Base-by-base conservation (phyloP, 2,888 invertebrate genomes). In the Sarcophaga rosellei region DNA sequence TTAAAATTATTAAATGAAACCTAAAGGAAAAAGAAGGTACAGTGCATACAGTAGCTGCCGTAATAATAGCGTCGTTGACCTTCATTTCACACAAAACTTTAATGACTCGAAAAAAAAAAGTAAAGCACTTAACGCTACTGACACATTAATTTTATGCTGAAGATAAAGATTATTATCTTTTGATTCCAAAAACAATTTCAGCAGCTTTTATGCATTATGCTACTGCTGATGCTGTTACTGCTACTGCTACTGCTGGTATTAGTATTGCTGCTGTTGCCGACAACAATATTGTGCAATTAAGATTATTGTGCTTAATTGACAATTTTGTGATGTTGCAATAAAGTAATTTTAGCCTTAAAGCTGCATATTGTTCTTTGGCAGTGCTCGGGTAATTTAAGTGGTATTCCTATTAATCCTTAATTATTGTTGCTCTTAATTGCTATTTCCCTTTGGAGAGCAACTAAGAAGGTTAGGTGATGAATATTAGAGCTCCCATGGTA, bases 71-170 rank as follows among this genome's bases (percentile, higher is more conserved):
- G 25, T 5, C 4, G 25, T 5, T 68, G 66, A 57, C 84, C 84
- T 84, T 84, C 66, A 73, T 62, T 80, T 66, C 57, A 17, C 17
- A 17, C 53, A 17, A 12, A 17, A 53, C 6, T 61, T 65, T 21
- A 15, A 2, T 0, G 8, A 20, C 1, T 0, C 1, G 10, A 25
- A 11, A 15, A 62, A 0, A 11, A 35, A 35, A 23, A 53, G 45
- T 21, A 25, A 47, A 70, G 57, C 63, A 61, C 74, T 70, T 78
- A 21, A 21, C 78, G 25, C 85, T 70, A 53, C 77, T 77, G 77
- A 61, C 69, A 59, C 35, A 72, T 44, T 53, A 53, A 70, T 20
- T 1, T 47, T 53, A 15, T 44, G 10, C 47, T 4, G 5, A 25
- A 47, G 2, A n/a, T 68, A 35, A 59, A 61, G 44, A 35, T 65